Evolutionary conservation across 2,113 vertebrate genomes (phyloP).

Genomic region (Numida meleagris): DNA sequence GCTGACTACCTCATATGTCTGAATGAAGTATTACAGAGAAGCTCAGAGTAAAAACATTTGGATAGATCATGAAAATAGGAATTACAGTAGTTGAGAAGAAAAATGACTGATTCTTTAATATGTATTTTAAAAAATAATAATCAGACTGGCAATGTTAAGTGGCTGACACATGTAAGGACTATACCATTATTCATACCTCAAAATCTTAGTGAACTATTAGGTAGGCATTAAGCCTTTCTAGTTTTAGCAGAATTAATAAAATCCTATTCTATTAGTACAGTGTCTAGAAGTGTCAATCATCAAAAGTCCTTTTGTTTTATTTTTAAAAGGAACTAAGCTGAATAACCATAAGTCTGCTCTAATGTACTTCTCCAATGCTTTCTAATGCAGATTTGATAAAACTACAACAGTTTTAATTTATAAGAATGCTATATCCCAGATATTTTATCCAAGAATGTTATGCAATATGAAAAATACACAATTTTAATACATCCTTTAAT

Average conservation of each 20-base stretch:
- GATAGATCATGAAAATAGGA: neutral
- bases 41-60: neutral
- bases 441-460: neutral
- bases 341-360: neutral
- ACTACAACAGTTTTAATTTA: neutral
- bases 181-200: neutral
- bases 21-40: neutral
- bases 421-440: neutral
- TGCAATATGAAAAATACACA: fast-evolving
- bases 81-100: neutral
- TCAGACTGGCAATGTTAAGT: neutral
- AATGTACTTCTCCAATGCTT: neutral
- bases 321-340: neutral
- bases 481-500: neutral
- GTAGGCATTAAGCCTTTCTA: neutral
- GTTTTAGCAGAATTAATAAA: neutral
- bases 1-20: neutral
- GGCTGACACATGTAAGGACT: neutral
- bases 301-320: neutral
- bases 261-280: neutral
- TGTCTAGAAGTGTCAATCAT: neutral
- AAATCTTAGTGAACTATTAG: neutral
- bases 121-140: neutral
- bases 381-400: neutral
- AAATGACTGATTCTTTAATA: neutral